These are phyloP conservation scores for Saccopteryx bilineata DNA, from an alignment of 2,113 vertebrate species.

Conservation along the genomic window DNA sequence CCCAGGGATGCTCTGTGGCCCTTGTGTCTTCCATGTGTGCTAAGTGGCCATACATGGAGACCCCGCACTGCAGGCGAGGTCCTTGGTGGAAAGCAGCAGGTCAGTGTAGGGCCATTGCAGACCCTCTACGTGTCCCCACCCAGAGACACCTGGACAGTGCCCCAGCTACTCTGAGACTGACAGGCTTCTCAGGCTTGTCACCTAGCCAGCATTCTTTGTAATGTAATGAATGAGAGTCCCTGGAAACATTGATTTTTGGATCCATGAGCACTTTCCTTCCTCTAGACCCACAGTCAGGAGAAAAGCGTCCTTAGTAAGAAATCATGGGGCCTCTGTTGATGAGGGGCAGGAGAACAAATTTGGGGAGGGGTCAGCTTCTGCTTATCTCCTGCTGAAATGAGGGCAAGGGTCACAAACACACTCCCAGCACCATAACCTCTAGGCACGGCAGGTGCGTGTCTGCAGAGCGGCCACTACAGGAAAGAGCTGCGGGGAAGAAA, in stretches of 20 bases:
- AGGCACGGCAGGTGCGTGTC: background rate
- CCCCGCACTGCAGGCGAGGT: accelerated
- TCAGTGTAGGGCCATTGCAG: background rate
- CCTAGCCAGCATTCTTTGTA: constrained; percentile 20
- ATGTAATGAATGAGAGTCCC: constrained; percentile 43
- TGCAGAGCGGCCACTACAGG: background rate
- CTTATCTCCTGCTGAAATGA: background rate
- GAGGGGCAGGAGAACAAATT: background rate
- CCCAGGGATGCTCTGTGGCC: background rate
- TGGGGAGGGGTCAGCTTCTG: accelerated
- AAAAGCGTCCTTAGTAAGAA: background rate
- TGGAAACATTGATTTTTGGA: background rate
- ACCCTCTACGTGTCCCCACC: background rate
- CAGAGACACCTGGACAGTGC: background rate
- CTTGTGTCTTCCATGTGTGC: background rate
- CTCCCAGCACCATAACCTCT: background rate
- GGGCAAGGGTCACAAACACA: background rate
- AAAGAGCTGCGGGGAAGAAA: background rate
- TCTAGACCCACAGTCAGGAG: constrained; percentile 2
- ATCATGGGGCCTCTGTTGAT: background rate
- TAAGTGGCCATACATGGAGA: background rate
- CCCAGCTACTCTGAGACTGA: constrained; percentile 26
- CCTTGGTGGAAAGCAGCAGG: background rate
- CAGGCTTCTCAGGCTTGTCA: background rate
- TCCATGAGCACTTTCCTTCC: background rate